Conservation (phyloP, 1,140 invertebrate species). For the Drosophila yakuba region DNA sequence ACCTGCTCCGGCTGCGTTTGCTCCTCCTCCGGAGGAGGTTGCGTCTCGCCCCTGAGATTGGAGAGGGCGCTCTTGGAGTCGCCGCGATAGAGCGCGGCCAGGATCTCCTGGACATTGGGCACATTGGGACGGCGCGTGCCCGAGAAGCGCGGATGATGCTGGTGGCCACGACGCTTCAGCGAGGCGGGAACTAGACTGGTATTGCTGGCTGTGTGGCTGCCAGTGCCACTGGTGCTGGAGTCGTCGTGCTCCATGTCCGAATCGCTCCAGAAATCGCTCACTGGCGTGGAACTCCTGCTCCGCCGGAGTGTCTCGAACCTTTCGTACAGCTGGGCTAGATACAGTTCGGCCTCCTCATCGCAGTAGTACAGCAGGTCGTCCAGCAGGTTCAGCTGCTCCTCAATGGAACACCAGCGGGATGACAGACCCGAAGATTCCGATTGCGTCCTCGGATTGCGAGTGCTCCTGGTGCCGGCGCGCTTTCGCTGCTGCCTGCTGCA, state of each 20-base stretch:
- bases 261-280: slow-evolving; percentile 63
- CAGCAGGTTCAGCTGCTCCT: slow-evolving; percentile 74
- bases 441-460: slow-evolving; percentile 7
- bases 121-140: slow-evolving; percentile 85
- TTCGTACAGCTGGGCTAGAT: slow-evolving; percentile 67
- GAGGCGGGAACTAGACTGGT: slow-evolving; percentile 67
- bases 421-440: slow-evolving; percentile 62
- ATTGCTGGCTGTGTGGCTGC: slow-evolving; percentile 86
- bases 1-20: slow-evolving; percentile 4
- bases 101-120: slow-evolving; percentile 79
- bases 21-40: not conserved
- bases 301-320: slow-evolving; percentile 39
- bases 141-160: slow-evolving; percentile 89
- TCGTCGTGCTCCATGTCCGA: slow-evolving; percentile 66
- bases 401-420: slow-evolving; percentile 78
- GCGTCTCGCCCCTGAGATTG: slow-evolving; percentile 59
- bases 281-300: slow-evolving; percentile 28
- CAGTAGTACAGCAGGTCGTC: slow-evolving; percentile 75
- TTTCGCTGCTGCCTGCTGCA: slow-evolving; percentile 33
- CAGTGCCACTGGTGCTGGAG: slow-evolving; percentile 85
- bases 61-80: slow-evolving; percentile 72
- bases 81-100: slow-evolving; percentile 82
- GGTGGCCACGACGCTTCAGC: slow-evolving; percentile 90
- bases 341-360: slow-evolving; percentile 73
- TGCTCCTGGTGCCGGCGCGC: slow-evolving; percentile 22